Percentiles rank a stretch among this genome's conserved stretches.
Evolutionary conservation across 2,113 vertebrate genomes (phyloP).

Genomic region (Falcunculus frontatus): DNA sequence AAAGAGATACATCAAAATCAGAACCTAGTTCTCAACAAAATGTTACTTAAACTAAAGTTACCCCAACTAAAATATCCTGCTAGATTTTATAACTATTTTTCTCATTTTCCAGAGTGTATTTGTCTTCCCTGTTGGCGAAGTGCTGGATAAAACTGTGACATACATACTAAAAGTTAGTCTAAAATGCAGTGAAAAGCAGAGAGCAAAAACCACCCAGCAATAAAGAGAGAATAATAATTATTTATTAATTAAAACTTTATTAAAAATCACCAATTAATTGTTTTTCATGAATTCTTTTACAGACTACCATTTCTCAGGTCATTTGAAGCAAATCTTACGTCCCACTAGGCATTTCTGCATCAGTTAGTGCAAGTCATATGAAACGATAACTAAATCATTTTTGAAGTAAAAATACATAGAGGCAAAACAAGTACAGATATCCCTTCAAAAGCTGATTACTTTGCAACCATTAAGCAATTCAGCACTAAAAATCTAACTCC

Average conservation of each 20-base stretch:
- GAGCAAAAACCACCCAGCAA: not conserved
- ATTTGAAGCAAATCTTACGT: not conserved
- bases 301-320: not conserved
- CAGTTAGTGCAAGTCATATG: not conserved
- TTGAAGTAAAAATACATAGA: not conserved
- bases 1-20: not conserved
- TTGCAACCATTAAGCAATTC: not conserved
- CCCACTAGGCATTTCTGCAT: not conserved
- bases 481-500: not conserved
- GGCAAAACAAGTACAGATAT: not conserved
- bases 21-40: not conserved
- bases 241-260: not conserved
- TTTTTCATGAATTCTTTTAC: not conserved
- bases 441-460: not conserved
- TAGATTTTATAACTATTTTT: not conserved
- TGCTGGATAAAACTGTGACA: not conserved
- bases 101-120: not conserved
- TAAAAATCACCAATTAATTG: not conserved
- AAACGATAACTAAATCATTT: not conserved
- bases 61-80: not conserved
- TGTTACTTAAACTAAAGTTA: not conserved
- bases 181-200: not conserved
- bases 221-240: not conserved
- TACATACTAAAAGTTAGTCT: not conserved
- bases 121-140: not conserved